A percentile compares a stretch with the other conserved stretches of the same genome.
Evolutionary conservation across 2,888 invertebrate species (phyloP).

Genomic region (Abrostola tripartita): DNA sequence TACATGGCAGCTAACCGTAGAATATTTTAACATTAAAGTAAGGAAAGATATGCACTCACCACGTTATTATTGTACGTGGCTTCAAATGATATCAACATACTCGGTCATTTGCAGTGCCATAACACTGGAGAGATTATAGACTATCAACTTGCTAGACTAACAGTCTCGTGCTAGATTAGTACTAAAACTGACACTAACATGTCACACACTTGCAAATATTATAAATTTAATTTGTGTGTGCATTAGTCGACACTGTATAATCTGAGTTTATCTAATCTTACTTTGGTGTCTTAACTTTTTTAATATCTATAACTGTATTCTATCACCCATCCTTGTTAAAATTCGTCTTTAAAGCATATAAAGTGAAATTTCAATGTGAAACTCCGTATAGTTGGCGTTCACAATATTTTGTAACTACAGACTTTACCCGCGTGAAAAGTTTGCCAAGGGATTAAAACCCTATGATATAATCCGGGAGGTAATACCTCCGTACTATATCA

Average conservation of each 20-base stretch:
- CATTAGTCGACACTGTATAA: no score
- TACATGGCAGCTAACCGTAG: conserved; percentile 33
- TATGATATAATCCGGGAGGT: background rate
- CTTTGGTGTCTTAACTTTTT: no score
- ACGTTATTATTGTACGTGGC: conserved; percentile 44
- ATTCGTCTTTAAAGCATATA: no score
- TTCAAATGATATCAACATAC: conserved; percentile 27
- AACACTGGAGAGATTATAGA: conserved; percentile 5
- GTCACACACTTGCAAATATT: background rate
- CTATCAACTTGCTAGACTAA: background rate
- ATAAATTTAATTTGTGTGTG: no score
- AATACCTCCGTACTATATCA: background rate
- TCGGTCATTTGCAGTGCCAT: conserved; percentile 30
- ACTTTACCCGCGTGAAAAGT: background rate
- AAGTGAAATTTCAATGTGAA: background rate
- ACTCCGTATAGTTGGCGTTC: background rate
- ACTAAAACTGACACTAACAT: background rate
- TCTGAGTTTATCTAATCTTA: no score
- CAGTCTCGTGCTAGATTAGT: conserved; percentile 5
- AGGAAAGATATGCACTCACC: conserved; percentile 36
- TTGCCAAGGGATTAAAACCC: background rate
- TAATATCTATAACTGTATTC: background rate
- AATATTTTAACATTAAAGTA: conserved; percentile 43
- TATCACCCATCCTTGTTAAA: background rate
- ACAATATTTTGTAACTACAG: background rate